A percentile compares a stretch with the other conserved stretches of the same genome.
These are phyloP conservation scores for Chaenocephalus aceratus DNA, from an alignment of 2,113 vertebrate species.

Conservation along the genomic window DNA sequence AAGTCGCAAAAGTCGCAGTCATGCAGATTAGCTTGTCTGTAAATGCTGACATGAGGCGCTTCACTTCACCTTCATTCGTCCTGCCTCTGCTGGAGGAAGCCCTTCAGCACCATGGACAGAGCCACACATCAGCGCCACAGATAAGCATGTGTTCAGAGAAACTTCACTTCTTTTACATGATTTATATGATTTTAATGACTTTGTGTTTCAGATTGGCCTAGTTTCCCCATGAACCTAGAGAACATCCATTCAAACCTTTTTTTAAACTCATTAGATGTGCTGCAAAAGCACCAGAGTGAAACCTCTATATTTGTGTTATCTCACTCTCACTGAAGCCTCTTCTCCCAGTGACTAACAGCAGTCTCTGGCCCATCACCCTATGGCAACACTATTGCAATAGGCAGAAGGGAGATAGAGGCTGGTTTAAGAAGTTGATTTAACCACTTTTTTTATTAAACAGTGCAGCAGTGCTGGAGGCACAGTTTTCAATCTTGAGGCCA, in stretches of 20 bases:
- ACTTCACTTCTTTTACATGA: neutral
- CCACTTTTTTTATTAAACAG: constrained; percentile 51
- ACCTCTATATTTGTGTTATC: constrained; percentile 34
- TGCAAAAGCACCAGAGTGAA: constrained; percentile 21
- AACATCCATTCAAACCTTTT: constrained; percentile 2
- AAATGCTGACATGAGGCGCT: constrained; percentile 36
- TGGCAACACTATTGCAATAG: constrained; percentile 23
- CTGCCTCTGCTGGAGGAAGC: constrained; percentile 11
- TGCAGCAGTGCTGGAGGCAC: constrained; percentile 20
- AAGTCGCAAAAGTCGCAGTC: neutral
- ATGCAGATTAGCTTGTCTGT: constrained; percentile 20
- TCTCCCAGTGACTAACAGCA: constrained; percentile 23
- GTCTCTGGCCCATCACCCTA: neutral
- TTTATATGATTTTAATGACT: neutral
- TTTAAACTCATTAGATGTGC: neutral
- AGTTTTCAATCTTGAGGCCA: constrained; percentile 37
- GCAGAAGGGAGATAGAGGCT: neutral
- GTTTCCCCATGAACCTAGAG: neutral
- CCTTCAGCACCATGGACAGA: constrained; percentile 67
- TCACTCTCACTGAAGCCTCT: constrained; percentile 33
- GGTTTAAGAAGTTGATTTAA: constrained; percentile 26
- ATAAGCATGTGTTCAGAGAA: neutral
- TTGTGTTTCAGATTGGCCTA: neutral
- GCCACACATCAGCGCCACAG: neutral
- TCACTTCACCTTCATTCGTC: constrained; percentile 52